phyloP scores from a whole-genome alignment of 2,797 vertebrate genomes.

The Danio kyathit region DNA sequence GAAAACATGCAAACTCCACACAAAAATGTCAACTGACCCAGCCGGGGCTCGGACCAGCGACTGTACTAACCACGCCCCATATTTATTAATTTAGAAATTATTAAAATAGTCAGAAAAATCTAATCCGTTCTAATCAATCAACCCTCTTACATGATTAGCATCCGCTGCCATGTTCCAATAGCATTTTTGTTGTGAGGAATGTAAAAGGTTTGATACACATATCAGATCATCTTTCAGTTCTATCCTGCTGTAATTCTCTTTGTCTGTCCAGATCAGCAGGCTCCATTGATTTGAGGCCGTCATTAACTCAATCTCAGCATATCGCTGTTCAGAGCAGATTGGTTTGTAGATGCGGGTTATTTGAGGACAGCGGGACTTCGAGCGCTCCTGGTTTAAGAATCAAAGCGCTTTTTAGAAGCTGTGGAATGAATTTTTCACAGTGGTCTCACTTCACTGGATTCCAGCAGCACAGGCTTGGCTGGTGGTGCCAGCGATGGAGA shows the following conservation, averaged over 20 bases:
- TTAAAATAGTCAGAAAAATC: no score
- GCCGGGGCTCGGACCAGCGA: no score
- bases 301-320: constrained; percentile 38
- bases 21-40: no score
- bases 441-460: constrained; percentile 72
- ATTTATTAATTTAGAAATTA: no score
- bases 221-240: constrained; percentile 26
- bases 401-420: constrained; percentile 55
- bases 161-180: not conserved
- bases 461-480: constrained; percentile 60
- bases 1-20: no score
- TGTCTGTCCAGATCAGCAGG: constrained; percentile 46
- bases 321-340: constrained; percentile 27
- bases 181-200: not conserved
- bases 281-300: constrained; percentile 33
- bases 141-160: no score
- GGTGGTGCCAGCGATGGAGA: constrained; percentile 29
- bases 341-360: constrained; percentile 49
- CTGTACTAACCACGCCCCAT: no score
- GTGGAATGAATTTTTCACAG: constrained; percentile 70
- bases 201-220: not conserved
- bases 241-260: constrained; percentile 47
- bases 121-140: no score
- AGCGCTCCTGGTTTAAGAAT: constrained; percentile 43
- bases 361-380: constrained; percentile 45